These are phyloP conservation scores for Tricholaema leucomelas DNA, from an alignment of 2,113 vertebrate genomes.

Conservation along the genomic window DNA sequence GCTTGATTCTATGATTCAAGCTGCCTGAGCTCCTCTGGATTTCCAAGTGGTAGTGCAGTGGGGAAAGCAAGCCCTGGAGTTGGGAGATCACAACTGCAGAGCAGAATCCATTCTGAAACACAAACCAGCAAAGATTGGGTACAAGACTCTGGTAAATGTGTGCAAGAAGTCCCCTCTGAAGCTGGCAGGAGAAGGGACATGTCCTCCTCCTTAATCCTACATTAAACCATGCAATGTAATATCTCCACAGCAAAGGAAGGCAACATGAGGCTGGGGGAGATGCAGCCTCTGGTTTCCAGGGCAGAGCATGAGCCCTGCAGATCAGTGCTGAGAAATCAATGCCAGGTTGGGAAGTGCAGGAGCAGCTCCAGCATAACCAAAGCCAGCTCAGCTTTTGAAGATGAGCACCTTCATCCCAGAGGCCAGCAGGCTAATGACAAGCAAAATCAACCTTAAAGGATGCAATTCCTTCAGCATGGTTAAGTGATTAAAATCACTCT, in stretches of 20 bases:
- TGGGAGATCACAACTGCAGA: neutral
- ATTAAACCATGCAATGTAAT: neutral
- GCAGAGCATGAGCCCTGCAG: neutral
- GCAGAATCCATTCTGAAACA: neutral
- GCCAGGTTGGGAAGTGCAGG: neutral
- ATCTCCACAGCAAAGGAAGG: neutral
- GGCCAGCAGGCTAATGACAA: conserved; percentile 29
- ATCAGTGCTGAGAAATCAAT: neutral
- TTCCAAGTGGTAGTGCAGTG: neutral
- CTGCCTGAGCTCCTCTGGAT: neutral
- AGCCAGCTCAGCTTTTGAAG: neutral
- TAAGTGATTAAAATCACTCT: conserved; percentile 38
- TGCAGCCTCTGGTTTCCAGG: neutral
- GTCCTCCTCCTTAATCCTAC: neutral
- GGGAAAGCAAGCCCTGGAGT: neutral
- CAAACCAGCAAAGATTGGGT: neutral
- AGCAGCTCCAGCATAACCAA: neutral
- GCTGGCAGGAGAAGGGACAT: neutral
- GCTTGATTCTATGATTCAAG: too few species aligned
- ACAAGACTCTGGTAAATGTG: neutral
- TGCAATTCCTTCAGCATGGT: neutral
- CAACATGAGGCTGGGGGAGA: neutral
- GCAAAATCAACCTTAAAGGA: conserved; percentile 28
- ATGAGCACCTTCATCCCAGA: neutral
- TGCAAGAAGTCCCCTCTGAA: neutral